Base-by-base conservation (phyloP, 2,113 vertebrate species). In the Lampris megalopsis region DNA sequence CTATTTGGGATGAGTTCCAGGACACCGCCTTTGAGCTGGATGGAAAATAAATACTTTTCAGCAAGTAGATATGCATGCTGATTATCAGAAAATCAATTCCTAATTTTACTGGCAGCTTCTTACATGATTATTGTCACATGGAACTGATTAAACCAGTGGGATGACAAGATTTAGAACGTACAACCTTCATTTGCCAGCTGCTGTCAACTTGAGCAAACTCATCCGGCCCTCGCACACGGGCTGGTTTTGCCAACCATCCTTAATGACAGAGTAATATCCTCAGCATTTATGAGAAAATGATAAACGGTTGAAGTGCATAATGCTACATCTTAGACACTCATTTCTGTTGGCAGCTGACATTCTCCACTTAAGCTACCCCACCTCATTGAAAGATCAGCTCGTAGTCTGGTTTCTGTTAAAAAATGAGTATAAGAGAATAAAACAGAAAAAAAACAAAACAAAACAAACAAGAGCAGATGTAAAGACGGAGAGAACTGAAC, bases 201-300 rank as follows among this genome's bases (percentile, higher is more conserved):
- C 43, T 69, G 67, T 69, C 67, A 69, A 45, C 41, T 35, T 45
- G 42, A 54, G 56, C 52, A 43, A 69, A 58, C 53, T 43, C 48
- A 50, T 50, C 48, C 9, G 48, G 7, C 9, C 53, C 42, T 35
- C 50, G 56, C 67, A 57, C n/a, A 42, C 37, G n/a, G 24, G 40
- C 54, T 68, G 49, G 9, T 42, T 56, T 43, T 5, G 41, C 66
- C 11, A 59, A 69, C 10, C 58, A 10, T 52, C 61, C 60, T 42
- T 24, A 50, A 54, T 63, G 70, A 75, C 64, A 77, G 45, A 59
- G 49, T 38, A 41, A 65, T 60, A 38, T 59, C 69, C 13, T 52
- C 38, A 70, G 42, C 6, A 65, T 49, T 68, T 63, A 76, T 78
- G 35, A 60, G 53, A 72, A 61, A 75, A 79, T 66, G 56, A 82